A percentile compares a stretch with the other conserved stretches of the same genome.
phyloP scores from a whole-genome alignment of 2,797 vertebrate genomes.

The Scarus forsteni region DNA sequence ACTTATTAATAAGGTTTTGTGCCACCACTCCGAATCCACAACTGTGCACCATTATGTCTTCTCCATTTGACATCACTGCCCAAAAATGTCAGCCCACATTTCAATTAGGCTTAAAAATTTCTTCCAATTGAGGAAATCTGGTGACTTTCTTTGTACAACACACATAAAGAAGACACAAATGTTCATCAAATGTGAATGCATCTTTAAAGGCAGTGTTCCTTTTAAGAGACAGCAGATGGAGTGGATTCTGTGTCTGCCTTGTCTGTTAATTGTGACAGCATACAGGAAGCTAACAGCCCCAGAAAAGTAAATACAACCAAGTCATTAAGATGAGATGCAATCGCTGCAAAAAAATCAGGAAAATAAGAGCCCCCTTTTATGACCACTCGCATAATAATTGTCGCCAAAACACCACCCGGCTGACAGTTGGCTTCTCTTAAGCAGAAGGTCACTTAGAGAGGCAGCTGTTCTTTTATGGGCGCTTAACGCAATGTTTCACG shows the following conservation, averaged over 20 bases:
- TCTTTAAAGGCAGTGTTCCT: no score
- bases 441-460: conserved; percentile 97
- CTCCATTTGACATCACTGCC: no score
- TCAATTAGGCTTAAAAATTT: no score
- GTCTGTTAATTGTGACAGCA: conserved; percentile 43
- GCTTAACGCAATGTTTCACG: conserved; percentile 97
- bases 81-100: no score
- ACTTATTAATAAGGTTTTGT: no score
- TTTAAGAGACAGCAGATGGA: conserved; percentile 51
- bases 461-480: conserved; percentile 98
- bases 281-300: conserved; percentile 51
- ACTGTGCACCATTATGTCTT: no score
- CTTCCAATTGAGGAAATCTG: no score
- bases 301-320: conserved; percentile 75
- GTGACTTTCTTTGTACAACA: no score
- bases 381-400: conserved; percentile 73
- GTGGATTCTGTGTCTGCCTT: conserved; percentile 33
- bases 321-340: conserved; percentile 77
- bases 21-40: no score
- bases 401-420: conserved; percentile 79
- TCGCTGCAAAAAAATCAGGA: conserved; percentile 62
- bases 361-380: conserved; percentile 69
- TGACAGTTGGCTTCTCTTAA: conserved; percentile 91
- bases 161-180: no score
- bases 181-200: no score